Base-by-base conservation (phyloP, 2,113 vertebrate genomes). In the Leptodactylus fuscus region DNA sequence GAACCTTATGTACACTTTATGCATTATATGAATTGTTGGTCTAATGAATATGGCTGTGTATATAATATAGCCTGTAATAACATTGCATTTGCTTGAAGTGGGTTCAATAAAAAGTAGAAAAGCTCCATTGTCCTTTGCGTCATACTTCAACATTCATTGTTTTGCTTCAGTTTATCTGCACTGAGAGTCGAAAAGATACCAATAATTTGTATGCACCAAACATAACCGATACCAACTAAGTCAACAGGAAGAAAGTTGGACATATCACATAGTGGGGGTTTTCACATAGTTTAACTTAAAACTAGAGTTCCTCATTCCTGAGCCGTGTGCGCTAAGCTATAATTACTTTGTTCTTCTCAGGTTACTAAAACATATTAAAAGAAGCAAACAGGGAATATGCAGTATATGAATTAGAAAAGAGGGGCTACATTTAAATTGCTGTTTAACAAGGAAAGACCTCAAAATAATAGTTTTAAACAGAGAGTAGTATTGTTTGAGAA, bases 291-390 rank as follows among this genome's bases (percentile, higher is more conserved):
- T 34, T 55, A 9, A 22, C 16, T 58, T 79, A 13, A 4, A n/a
- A 12, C 32, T 8, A 5, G 20, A 79, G 18, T 79, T 79, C 76
- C 76, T 79, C 49, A 67, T 65, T 81, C 58, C 36, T 60, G 34
- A 44, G 12, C 34, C 36, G 46, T 20, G 49, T 36, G 20, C 22
- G 12, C 13, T 22, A 53, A 53, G 27, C 16, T 36, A 32, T 53
- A 20, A 51, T 32, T 51, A 32, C 15, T 10, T 1, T 22, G 16
- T 36, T 58, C 65, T 38, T 5, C 13, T 7, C 34, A 38, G 65
- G 18, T 22, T 27, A 22, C 34, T 22, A 38, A 22, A 22, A 22
- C 6, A 65, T 65, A 65, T 8, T 18, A 32, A 65, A 65, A 29
- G 65, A 38, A 10, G 16, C 22, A 18, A 20, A 69, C 1, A 62